Evolutionary conservation across 2,113 vertebrate genomes (phyloP).

Genomic region (Glaucidium brasilianum): DNA sequence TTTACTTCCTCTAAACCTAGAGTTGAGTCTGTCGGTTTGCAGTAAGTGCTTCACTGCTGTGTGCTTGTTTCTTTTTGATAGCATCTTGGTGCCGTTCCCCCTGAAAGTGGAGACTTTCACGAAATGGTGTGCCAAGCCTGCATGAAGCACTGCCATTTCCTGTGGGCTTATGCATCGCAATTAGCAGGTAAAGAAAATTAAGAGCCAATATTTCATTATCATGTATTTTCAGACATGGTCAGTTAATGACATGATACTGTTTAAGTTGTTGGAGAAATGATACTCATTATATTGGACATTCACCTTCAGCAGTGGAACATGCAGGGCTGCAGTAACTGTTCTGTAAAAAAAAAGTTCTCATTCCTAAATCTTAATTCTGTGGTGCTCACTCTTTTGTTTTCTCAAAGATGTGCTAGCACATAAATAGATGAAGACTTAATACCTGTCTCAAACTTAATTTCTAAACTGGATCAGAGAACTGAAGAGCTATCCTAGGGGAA

Average conservation of each 20-base stretch:
- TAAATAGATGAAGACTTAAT: neutral
- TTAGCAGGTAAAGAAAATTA: slow-evolving; percentile 78
- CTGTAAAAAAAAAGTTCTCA: neutral
- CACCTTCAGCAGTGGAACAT: neutral
- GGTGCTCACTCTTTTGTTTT: neutral
- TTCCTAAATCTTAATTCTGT: neutral
- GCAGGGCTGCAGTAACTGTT: neutral
- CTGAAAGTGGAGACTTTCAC: slow-evolving; percentile 87
- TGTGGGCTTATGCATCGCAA: slow-evolving; percentile 86
- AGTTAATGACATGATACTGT: neutral
- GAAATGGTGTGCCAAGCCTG: slow-evolving; percentile 94
- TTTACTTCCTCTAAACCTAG: neutral
- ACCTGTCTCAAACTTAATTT: neutral
- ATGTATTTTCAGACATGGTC: neutral
- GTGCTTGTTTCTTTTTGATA: slow-evolving; percentile 43
- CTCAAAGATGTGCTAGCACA: neutral
- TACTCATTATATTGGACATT: neutral
- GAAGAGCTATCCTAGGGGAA: neutral
- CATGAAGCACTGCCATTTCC: slow-evolving; percentile 87
- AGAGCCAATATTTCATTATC: neutral
- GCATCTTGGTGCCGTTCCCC: slow-evolving; percentile 84
- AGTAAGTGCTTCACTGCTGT: neutral
- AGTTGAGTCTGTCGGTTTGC: neutral
- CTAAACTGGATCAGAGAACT: neutral
- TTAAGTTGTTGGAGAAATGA: neutral